These are phyloP conservation scores for Slavum lentiscoides DNA, from an alignment of 2,888 invertebrate species.

Conservation along the genomic window DNA sequence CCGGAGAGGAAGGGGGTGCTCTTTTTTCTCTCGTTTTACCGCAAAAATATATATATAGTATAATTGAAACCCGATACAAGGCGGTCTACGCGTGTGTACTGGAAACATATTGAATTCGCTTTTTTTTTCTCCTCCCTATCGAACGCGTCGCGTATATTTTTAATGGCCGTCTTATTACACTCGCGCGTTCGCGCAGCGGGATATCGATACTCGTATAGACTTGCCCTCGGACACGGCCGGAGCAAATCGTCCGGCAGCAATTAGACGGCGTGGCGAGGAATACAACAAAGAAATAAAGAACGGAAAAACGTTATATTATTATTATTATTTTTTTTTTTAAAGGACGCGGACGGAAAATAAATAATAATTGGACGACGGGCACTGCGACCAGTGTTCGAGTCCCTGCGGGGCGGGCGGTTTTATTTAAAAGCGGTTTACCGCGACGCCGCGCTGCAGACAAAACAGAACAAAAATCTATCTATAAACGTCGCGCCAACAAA, in stretches of 20 bases:
- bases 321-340: neutral
- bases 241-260: conserved; percentile 48
- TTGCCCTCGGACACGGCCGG: conserved; percentile 39
- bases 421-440: conserved; percentile 41
- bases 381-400: neutral
- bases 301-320: conserved; percentile 22
- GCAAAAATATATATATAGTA: conserved; percentile 25
- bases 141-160: conserved; percentile 3
- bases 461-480: too few species aligned
- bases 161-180: conserved; percentile 39
- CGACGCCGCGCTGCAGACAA: neutral
- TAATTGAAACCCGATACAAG: conserved; percentile 47
- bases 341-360: conserved; percentile 27
- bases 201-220: neutral
- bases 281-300: neutral
- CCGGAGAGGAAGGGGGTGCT: conserved; percentile 32
- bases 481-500: neutral
- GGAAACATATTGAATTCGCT: neutral
- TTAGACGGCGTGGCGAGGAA: conserved; percentile 16
- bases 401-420: conserved; percentile 11
- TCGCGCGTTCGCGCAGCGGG: conserved; percentile 23
- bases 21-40: conserved; percentile 30
- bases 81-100: neutral
- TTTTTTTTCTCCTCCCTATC: neutral
- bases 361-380: conserved; percentile 49